These are phyloP conservation scores for Amblyjoppa proteus DNA, from an alignment of 2,888 invertebrate genomes.

Conservation along the genomic window DNA sequence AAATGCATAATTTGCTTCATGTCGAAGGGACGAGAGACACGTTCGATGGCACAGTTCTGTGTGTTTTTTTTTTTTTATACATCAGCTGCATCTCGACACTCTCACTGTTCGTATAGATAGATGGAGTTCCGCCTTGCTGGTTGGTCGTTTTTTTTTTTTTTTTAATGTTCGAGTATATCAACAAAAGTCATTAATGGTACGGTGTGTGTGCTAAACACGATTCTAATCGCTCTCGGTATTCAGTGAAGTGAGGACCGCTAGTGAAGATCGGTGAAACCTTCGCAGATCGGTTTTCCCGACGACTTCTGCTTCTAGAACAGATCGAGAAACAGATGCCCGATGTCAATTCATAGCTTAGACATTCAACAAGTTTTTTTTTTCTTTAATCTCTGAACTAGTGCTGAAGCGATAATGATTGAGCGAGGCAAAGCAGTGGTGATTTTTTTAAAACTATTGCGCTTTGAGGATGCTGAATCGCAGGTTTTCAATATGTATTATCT, in stretches of 20 bases:
- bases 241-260: conserved; percentile 74
- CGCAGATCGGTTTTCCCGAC: conserved; percentile 82
- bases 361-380: background rate
- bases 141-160: conserved; percentile 45
- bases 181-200: conserved; percentile 58
- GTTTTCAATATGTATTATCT: background rate
- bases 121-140: conserved; percentile 77
- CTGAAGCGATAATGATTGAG: background rate
- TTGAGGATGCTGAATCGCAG: background rate
- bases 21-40: conserved; percentile 38
- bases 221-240: conserved; percentile 61
- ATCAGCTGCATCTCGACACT: conserved; percentile 61
- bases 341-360: conserved; percentile 31
- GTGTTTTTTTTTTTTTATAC: conserved; percentile 44
- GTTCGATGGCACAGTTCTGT: conserved; percentile 39
- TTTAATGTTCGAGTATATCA: conserved; percentile 38
- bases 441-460: conserved; percentile 2
- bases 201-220: conserved; percentile 66
- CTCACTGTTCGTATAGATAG: conserved; percentile 53
- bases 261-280: conserved; percentile 83
- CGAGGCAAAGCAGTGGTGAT: background rate
- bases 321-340: conserved; percentile 68
- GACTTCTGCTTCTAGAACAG: conserved; percentile 84
- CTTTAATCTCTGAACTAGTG: conserved; percentile 16
- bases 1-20: conserved; percentile 48